Base-by-base conservation (phyloP, 1,140 invertebrate genomes). In the Ips nitidus region DNA sequence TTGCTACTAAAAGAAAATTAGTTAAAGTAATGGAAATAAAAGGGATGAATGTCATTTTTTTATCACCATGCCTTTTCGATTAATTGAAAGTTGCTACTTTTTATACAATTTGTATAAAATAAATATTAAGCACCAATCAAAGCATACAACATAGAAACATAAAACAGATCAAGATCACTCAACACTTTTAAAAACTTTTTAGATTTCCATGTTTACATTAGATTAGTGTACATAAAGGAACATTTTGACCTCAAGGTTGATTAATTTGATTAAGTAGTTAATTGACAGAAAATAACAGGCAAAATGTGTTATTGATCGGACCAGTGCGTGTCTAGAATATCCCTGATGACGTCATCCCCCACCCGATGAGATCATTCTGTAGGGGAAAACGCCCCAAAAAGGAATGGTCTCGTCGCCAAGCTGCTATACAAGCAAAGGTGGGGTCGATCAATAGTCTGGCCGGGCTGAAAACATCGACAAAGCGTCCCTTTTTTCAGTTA, bases 381-480 rank as follows among this genome's bases (percentile, higher is more conserved):
- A 50, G 45, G 45, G 22, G 6, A 50, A 36, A 62, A 62, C 60
- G 39, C 60, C 60, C 60, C 39, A 8, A 6, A 50, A 50, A 50
- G 45, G 22, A 22, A 61, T 39, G 61, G 52, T 70, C 45, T 68
- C 40, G 66, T 60, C 52, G 66, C 41, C 40, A 60, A 50, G 60
- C 66, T 36, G 45, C 8, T 58, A 8, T 39, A 36, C 22, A 37
- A 65, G 62, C 8, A 63, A 65, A 71, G 70, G 70, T 71, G 60
- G 45, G 60, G 47, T 64, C 3, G 4, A 4, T 58, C 42, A 58
- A 50, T 45, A 47, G 42, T 62, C 60, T 47, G 60, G 45, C 45
- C 45, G 45, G 22, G 45, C 22, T 50, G 45, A 50, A 8, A 6
- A 8, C 45, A 6, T 6, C 45, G 6, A 50, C 45, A 50, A 50